Conservation (phyloP, 2,113 vertebrate genomes). For the Pungitius pungitius region DNA sequence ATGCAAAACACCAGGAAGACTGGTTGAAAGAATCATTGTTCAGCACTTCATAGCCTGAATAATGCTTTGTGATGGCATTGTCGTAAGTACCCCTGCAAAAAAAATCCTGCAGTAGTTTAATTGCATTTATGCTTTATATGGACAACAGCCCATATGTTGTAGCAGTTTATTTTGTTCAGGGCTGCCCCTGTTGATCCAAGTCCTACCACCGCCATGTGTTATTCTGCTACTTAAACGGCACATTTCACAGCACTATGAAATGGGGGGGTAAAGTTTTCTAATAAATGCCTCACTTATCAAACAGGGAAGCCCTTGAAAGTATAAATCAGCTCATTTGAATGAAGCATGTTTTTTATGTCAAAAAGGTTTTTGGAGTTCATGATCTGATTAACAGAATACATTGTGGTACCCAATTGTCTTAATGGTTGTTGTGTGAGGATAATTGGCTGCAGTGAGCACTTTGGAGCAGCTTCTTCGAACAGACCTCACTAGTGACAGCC, state of each 20-base stretch:
- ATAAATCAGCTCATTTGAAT: not conserved
- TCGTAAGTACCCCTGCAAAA: conserved; percentile 27
- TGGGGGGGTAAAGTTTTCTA: conserved; percentile 7
- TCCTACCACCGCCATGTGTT: conserved; percentile 34
- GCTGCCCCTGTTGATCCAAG: conserved; percentile 14
- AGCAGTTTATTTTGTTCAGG: conserved; percentile 59
- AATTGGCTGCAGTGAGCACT: not conserved
- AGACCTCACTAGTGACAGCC: conserved; percentile 38
- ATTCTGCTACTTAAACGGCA: conserved; percentile 26
- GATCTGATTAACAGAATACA: not conserved
- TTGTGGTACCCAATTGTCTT: not conserved
- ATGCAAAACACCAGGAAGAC: conserved; percentile 68
- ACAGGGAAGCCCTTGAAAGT: not conserved
- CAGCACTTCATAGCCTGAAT: conserved; percentile 36
- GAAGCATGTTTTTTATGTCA: not conserved
- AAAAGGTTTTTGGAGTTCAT: not conserved
- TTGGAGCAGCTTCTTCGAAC: not conserved
- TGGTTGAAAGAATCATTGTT: conserved; percentile 62
- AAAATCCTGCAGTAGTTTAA: conserved; percentile 26
- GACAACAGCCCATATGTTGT: conserved; percentile 47
- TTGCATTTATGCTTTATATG: conserved; percentile 1
- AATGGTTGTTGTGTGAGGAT: not conserved
- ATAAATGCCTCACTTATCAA: conserved; percentile 10
- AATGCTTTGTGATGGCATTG: conserved; percentile 54
- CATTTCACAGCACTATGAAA: conserved; percentile 52